Base-by-base conservation (phyloP, 1,140 invertebrate species). In the Telenomus remus region DNA sequence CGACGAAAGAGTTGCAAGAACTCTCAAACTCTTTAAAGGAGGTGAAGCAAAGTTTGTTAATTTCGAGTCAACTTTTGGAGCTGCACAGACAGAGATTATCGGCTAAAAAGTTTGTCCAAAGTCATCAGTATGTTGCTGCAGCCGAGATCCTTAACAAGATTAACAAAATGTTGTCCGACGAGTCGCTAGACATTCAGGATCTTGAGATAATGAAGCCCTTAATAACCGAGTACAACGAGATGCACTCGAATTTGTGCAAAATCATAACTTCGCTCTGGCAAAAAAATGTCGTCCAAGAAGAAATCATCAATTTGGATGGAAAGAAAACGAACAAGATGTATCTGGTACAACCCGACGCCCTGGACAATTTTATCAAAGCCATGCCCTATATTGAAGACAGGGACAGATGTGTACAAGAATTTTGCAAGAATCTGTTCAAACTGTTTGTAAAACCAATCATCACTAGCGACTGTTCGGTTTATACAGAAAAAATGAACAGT, bases 381-480 rank as follows among this genome's bases (percentile, higher is more conserved):
- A 79, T 91, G 34, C 77, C 89, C 50, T 81, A 80, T 53, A 81
- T 89, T 2, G 87, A 89, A 16, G 86, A 88, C 61, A 75, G 91
- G 0, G 64, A 83, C 4, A 86, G 84, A 43, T 88, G 88, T 77
- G 72, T 91, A 1, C 77, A 85, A 34, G 80, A 87, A 57, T 90
- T 93, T 78, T 82, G 89, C 2, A 83, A 78, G 37, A 90, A 88
- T 66, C 71, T 93, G 9, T 82, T 91, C 37, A 83, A 89, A 27
- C 74, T 89, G 66, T 82, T 92, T 13, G 86, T 92, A 9, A 81
- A 83, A 61, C 89, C 90, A 0, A 88, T 92, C 2, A 89, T 93
- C 51, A 84, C 89, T 51, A 73, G 87, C 47, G 84, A 90, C n/a
- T 89, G 89, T 76, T 76, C 64, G 8, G 85, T 92, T 42, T 69